A percentile compares a stretch with the other conserved stretches of the same genome.
Conservation (phyloP, 2,113 vertebrate species). For the Gymnobelideus leadbeateri region DNA sequence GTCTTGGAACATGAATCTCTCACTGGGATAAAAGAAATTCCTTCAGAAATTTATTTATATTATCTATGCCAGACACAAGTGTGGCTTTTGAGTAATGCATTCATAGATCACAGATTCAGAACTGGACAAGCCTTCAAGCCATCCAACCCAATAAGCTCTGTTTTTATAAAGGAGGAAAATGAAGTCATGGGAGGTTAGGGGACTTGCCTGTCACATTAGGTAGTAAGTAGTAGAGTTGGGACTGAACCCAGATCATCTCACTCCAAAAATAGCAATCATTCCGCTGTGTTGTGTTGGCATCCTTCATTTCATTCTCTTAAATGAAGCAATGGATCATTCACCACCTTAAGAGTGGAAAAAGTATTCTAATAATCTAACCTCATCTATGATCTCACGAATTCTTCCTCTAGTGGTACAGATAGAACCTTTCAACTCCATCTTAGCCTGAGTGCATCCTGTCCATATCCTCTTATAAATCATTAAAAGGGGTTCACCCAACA, state of each 20-base stretch:
- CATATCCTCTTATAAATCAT: background rate
- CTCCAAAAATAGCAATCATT: background rate
- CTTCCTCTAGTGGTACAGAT: background rate
- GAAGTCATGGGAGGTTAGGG: background rate
- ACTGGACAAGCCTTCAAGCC: background rate
- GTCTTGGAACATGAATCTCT: background rate
- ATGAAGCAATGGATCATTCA: background rate
- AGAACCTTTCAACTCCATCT: background rate
- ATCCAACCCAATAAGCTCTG: background rate
- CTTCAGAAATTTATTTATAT: background rate
- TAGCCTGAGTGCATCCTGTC: background rate
- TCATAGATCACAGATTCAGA: background rate
- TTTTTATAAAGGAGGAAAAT: background rate
- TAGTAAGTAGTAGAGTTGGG: too few species aligned
- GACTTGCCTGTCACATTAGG: background rate
- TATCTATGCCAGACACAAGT: background rate
- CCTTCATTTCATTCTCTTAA: background rate
- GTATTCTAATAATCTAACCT: background rate
- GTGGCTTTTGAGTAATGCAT: background rate
- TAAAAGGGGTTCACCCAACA: background rate
- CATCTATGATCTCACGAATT: background rate
- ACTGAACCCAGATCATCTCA: background rate
- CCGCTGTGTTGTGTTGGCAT: background rate
- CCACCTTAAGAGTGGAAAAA: background rate
- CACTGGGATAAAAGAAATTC: background rate